A percentile compares a stretch with the other conserved stretches of the same genome.
Evolutionary conservation across 2,113 vertebrate species (phyloP).

Genomic region (Chaetodon auriga): DNA sequence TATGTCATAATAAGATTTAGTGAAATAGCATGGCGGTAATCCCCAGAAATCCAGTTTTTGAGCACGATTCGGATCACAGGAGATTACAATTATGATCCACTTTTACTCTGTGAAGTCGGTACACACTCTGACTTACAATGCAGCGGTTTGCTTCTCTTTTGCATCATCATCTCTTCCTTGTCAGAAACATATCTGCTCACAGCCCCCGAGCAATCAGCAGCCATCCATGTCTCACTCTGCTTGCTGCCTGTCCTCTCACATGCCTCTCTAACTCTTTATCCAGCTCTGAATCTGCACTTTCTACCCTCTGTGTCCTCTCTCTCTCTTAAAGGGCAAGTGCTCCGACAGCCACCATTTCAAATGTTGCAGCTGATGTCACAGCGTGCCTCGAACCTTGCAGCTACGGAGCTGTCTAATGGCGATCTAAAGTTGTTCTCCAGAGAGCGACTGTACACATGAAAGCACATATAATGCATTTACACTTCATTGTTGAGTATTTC

Average conservation of each 20-base stretch:
- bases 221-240: constrained; percentile 5
- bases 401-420: neutral
- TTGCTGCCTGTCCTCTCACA: neutral
- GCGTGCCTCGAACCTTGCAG: neutral
- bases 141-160: neutral
- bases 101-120: neutral
- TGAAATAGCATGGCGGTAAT: neutral
- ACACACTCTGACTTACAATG: neutral
- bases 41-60: neutral
- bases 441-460: neutral
- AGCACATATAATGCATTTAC: neutral
- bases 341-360: constrained; percentile 12
- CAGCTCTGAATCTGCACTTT: constrained; percentile 23
- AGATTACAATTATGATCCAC: neutral
- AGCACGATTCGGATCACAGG: neutral
- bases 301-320: constrained; percentile 8
- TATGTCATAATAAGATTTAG: neutral
- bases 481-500: neutral
- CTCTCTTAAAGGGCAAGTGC: constrained; percentile 14
- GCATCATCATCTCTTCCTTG: neutral
- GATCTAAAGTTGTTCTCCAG: neutral
- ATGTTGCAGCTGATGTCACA: neutral
- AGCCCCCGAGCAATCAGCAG: neutral
- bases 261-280: constrained; percentile 17
- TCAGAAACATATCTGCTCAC: neutral